Conservation (phyloP, 2,888 invertebrate species). For the Meloe dianella region DNA sequence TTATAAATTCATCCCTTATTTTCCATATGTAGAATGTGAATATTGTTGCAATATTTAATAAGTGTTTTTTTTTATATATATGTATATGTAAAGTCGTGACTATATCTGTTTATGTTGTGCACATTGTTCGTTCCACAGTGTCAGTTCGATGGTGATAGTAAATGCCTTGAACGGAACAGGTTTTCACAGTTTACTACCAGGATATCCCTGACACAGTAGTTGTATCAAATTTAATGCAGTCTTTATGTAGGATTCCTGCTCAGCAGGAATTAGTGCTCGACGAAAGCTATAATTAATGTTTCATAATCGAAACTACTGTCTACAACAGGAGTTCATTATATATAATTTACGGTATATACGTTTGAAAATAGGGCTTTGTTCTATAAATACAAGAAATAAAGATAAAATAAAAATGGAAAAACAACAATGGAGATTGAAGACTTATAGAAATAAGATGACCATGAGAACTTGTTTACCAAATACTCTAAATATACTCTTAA, state of each 20-base stretch:
- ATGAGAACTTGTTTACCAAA: background rate
- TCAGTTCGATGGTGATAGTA: background rate
- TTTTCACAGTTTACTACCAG: conserved; percentile 29
- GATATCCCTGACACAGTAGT: conserved; percentile 31
- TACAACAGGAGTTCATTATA: conserved; percentile 57
- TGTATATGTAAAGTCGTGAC: background rate
- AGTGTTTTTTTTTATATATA: no score
- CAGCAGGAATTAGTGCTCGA: conserved; percentile 42
- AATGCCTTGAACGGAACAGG: background rate
- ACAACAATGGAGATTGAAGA: background rate
- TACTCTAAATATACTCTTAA: background rate
- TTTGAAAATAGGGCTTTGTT: conserved; percentile 44
- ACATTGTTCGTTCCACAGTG: background rate
- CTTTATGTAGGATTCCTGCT: conserved; percentile 49
- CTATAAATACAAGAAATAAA: conserved; percentile 8
- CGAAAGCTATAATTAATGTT: conserved; percentile 55
- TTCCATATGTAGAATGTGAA: background rate
- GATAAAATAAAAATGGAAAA: background rate
- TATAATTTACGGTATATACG: conserved; percentile 54
- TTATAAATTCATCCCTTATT: background rate
- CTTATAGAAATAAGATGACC: background rate
- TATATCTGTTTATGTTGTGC: background rate
- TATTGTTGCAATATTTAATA: background rate
- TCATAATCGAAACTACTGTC: conserved; percentile 58
- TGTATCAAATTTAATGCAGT: conserved; percentile 54